phyloP scores from a whole-genome alignment of 53 echinoderm and acorn worm species.

The Hippasteria phrygiana region DNA sequence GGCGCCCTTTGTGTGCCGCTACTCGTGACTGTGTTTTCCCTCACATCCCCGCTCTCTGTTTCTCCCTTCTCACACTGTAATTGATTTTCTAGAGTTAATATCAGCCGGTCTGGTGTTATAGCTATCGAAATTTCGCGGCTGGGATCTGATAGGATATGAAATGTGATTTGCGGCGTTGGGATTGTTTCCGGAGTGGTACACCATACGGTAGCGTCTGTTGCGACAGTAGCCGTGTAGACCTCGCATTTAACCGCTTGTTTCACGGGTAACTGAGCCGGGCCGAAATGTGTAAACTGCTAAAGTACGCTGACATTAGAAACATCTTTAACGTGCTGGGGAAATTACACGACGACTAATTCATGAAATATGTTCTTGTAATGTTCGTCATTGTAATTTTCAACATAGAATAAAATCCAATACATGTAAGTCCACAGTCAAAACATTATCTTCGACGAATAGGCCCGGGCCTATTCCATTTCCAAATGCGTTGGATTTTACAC shows the following conservation, averaged over 20 bases:
- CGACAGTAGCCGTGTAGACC: constrained; percentile 58
- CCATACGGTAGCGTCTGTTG: constrained; percentile 49
- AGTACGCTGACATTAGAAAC: constrained; percentile 62
- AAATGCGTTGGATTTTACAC: background rate
- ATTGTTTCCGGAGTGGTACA: constrained; percentile 57
- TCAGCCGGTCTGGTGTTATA: constrained; percentile 54
- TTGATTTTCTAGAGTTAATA: constrained; percentile 67
- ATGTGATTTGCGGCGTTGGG: constrained; percentile 59
- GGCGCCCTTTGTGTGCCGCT: background rate
- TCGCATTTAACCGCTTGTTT: constrained; percentile 65
- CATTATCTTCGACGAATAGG: background rate
- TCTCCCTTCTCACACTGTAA: constrained; percentile 19
- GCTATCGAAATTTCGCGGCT: constrained; percentile 58
- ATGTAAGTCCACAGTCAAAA: too few relatives aligned
- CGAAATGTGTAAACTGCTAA: constrained; percentile 64
- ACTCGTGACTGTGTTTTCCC: background rate
- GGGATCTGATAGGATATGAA: constrained; percentile 58
- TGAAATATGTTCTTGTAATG: background rate
- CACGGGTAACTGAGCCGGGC: constrained; percentile 61
- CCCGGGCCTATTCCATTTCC: background rate
- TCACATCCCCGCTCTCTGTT: background rate
- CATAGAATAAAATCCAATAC: too few relatives aligned
- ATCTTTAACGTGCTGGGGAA: constrained; percentile 38
- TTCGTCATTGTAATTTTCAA: too few relatives aligned
- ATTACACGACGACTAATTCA: constrained; percentile 53